These are phyloP conservation scores for Lasioglossum villosulum DNA, from an alignment of 2,888 invertebrate genomes.

Conservation along the genomic window DNA sequence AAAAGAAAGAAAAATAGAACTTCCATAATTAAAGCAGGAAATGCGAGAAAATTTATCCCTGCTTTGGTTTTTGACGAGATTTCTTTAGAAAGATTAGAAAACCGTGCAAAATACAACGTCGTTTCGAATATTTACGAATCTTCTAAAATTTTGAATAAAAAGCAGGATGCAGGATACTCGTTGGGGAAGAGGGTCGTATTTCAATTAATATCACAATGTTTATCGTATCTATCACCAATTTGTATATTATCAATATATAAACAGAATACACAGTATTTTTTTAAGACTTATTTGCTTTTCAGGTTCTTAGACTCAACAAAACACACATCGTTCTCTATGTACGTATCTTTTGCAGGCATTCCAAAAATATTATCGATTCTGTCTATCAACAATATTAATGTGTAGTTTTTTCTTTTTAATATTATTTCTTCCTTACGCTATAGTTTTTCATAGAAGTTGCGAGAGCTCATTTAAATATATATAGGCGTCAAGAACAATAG, in stretches of 20 bases:
- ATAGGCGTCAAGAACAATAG: slow-evolving; percentile 59
- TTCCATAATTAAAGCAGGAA: slow-evolving; percentile 48
- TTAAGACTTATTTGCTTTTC: slow-evolving; percentile 65
- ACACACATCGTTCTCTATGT: slow-evolving; percentile 79
- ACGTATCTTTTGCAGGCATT: slow-evolving; percentile 58
- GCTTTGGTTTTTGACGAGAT: slow-evolving; percentile 61
- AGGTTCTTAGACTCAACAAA: slow-evolving; percentile 67
- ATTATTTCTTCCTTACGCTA: slow-evolving; percentile 61
- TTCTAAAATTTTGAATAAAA: slow-evolving; percentile 64
- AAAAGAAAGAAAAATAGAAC: background rate
- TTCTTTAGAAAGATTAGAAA: slow-evolving; percentile 32
- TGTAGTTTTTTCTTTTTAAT: slow-evolving; percentile 48
- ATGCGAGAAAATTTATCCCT: slow-evolving; percentile 69
- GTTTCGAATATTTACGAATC: slow-evolving; percentile 41
- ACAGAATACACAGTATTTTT: slow-evolving; percentile 74
- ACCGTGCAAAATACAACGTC: slow-evolving; percentile 42
- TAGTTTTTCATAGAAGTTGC: slow-evolving; percentile 45
- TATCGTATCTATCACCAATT: slow-evolving; percentile 75
- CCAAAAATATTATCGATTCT: slow-evolving; percentile 68
- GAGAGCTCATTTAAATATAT: slow-evolving; percentile 59
- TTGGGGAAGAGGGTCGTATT: slow-evolving; percentile 74
- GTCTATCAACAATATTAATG: slow-evolving; percentile 46
- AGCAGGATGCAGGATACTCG: slow-evolving; percentile 71
- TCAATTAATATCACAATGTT: slow-evolving; percentile 76
- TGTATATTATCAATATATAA: slow-evolving; percentile 76